Evolutionary conservation across 2,113 vertebrate genomes (phyloP), one percentile per base, ranked within the genome.

Genomic region (Aptenodytes patagonicus): DNA sequence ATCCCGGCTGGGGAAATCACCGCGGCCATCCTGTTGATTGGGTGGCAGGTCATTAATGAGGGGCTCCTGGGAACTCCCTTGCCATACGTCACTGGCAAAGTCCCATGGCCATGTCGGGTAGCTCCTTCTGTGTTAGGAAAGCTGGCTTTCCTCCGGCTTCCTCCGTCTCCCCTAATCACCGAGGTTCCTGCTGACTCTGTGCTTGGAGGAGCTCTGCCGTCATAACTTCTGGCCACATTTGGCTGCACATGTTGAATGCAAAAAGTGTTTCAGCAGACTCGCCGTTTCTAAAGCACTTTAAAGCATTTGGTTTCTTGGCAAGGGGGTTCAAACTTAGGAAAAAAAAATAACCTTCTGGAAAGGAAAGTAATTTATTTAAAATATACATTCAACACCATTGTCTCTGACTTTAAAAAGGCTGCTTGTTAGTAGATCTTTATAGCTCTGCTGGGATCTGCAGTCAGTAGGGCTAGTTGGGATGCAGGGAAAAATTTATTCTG

Each of bases 21-120:
- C 49, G 5, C 9, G 14, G 69, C 94, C 40, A 0, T 21, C 24
- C 91, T 1, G 40, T 28, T 64, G 19, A 36, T 52, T 90, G 95
- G 83, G 86, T 83, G 82, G 58, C 81, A 26, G 83, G 64, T 72
- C 65, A 18, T 68, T 31, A 21, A 28, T 4, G 87, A 88, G 96
- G 93, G 95, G 96, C 88, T 91, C 83, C 77, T 7, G 94, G 96
- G 95, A 85, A 91, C 77, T 97, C 97, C 94, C 88, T 3, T 13
- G 29, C 60, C 6, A 1, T 54, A 85, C 85, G 76, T 96, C 96
- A 71, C 70, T n/a, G 90, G 64, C 83, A 2, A 3, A 7, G 77
- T 24, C 83, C 90, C 88, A 25, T 1, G 20, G 96, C 57, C 64
- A 10, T 1, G 4, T 8, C 29, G 73, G 16, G 86, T 18, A 29